Percentiles rank a stretch among this genome's conserved stretches.
These are phyloP conservation scores for Oryctes rhinoceros DNA, from an alignment of 1,140 invertebrate genomes.

Conservation along the genomic window DNA sequence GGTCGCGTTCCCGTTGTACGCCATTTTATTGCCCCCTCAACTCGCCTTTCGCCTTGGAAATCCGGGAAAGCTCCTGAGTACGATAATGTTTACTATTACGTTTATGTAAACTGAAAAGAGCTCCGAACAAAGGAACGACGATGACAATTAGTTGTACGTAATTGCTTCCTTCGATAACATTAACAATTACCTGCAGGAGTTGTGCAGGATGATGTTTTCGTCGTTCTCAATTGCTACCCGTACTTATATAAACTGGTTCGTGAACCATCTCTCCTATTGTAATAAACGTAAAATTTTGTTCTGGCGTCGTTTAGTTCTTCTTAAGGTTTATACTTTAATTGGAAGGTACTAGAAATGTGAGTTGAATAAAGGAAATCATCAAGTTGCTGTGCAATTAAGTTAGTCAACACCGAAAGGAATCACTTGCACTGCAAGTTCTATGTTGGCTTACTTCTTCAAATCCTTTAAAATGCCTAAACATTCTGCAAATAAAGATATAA, in stretches of 20 bases:
- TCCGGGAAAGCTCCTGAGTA: background rate
- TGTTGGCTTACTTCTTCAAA: too few relatives aligned
- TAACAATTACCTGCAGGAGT: constrained; percentile 31
- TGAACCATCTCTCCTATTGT: background rate
- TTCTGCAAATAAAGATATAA: too few relatives aligned
- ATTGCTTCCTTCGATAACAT: constrained; percentile 17
- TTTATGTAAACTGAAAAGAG: constrained; percentile 29
- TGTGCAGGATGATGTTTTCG: background rate
- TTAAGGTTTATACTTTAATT: too few relatives aligned
- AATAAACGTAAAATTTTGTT: background rate
- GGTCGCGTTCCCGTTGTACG: background rate
- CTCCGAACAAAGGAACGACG: constrained; percentile 24
- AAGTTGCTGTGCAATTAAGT: too few relatives aligned
- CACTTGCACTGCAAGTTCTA: too few relatives aligned
- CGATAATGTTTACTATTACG: constrained; percentile 33
- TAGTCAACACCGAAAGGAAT: too few relatives aligned
- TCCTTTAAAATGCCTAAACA: too few relatives aligned
- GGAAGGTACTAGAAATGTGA: too few relatives aligned
- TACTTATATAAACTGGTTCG: background rate
- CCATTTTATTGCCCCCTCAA: constrained; percentile 18
- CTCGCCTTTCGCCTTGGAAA: background rate
- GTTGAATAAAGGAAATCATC: too few relatives aligned
- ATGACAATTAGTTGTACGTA: constrained; percentile 27
- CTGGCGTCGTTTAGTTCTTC: background rate
- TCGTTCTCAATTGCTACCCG: background rate